Base-by-base conservation (phyloP, 2,113 vertebrate genomes). In the Hyaena hyaena region DNA sequence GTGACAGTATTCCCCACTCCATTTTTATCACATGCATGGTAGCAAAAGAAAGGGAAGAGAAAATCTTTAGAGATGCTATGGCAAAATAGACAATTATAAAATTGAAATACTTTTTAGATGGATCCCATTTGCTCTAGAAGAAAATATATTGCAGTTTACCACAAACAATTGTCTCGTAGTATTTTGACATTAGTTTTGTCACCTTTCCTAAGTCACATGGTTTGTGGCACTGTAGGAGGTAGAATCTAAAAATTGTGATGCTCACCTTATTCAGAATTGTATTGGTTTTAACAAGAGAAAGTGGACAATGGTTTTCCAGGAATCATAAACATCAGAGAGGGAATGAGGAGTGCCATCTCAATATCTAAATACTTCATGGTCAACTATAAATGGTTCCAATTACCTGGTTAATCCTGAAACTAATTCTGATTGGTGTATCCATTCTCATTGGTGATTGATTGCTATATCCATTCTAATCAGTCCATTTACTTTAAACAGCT, bases 11-110 rank as follows among this genome's bases (percentile, higher is more conserved):
- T n/a, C 15, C 23, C 39, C 21, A 14, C 7, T 95, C 26, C 43
- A 53, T 93, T 71, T 92, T 80, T 88, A 91, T 61, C 10, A 91
- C 33, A 84, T 39, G 69, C 21, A 33, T 19, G 7, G 23, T n/a
- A 90, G 50, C 61, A 85, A 94, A 96, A 58, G 43, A 96, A 50
- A 55, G 5, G 28, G 10, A 82, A 92, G 45, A 87, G 26, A 85
- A 81, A 82, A 69, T 65, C 50, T 94, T 83, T 77, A 63, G 24
- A 91, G 19, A 71, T 63, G 1, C 82, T 68, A 63, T 65, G 43
- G 82, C 15, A 90, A 83, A 88, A 39, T 23, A 69, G 43, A 88
- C n/a, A 61, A 28, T 31, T 84, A 48, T 81, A 28, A 84, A 90
- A 76, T 43, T 26, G 63, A 84, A 93, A 74, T 65, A 7, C 31